Percentiles rank a stretch among this genome's conserved stretches.
Conservation (phyloP, 2,888 invertebrate species). For the Cremastinae sp. region DNA sequence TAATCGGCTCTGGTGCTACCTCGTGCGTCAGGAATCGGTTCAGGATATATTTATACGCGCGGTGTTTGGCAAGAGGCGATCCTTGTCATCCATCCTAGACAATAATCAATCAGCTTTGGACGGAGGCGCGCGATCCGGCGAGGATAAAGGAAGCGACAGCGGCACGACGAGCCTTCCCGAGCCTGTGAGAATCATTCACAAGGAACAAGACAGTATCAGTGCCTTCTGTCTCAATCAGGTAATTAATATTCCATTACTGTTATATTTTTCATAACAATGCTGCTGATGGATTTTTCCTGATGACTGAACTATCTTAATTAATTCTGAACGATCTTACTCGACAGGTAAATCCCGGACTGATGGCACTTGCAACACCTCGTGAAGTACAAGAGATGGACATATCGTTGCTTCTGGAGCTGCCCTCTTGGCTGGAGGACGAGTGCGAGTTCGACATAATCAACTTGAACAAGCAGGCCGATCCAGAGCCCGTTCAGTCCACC, state of each 20-base stretch:
- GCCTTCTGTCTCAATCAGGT: slow-evolving; percentile 98
- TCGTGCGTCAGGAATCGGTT: slow-evolving; percentile 95
- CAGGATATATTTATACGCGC: slow-evolving; percentile 97
- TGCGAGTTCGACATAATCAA: slow-evolving; percentile 97
- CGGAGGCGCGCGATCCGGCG: slow-evolving; percentile 66
- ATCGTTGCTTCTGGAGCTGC: slow-evolving; percentile 92
- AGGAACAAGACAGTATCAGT: slow-evolving; percentile 98
- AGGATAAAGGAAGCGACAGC: slow-evolving; percentile 78
- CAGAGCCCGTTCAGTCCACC: slow-evolving; percentile 88
- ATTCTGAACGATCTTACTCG: slow-evolving; percentile 35
- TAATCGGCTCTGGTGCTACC: slow-evolving; percentile 94
- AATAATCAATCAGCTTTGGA: slow-evolving; percentile 74
- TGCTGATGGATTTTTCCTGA: neutral
- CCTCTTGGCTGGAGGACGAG: slow-evolving; percentile 97
- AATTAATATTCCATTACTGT: slow-evolving; percentile 37
- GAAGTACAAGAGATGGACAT: slow-evolving; percentile 99
- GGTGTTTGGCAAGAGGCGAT: slow-evolving; percentile 92
- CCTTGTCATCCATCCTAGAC: slow-evolving; percentile 82
- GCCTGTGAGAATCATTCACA: slow-evolving; percentile 97
- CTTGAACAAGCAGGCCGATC: slow-evolving; percentile 85
- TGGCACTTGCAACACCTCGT: slow-evolving; percentile 96
- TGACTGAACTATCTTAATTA: neutral
- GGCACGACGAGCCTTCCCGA: slow-evolving; percentile 84
- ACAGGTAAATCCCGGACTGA: slow-evolving; percentile 89
- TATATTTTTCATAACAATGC: neutral